Evolutionary conservation across 1,140 invertebrate species (phyloP).

Genomic region (Bombus sylvicola): DNA sequence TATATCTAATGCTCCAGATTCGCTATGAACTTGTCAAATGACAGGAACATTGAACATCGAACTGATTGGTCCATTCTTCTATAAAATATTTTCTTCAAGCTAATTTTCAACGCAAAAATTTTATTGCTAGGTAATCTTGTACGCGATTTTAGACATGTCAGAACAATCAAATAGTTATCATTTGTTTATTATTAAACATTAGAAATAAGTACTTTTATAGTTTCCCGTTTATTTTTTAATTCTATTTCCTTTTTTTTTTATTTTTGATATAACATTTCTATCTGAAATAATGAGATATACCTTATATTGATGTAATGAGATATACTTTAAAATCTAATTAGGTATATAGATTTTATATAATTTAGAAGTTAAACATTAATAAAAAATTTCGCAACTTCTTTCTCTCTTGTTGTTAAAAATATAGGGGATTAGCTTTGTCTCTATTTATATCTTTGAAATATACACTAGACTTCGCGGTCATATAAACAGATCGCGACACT

Average conservation of each 20-base stretch:
- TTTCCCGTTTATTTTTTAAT: too few species aligned
- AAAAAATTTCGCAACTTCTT: neutral
- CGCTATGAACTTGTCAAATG: constrained; percentile 41
- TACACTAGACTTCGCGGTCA: too few species aligned
- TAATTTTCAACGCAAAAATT: constrained; percentile 25
- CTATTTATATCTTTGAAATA: neutral
- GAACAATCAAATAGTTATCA: neutral
- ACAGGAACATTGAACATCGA: constrained; percentile 13
- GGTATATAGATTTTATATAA: too few species aligned
- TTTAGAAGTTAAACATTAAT: neutral
- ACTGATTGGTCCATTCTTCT: constrained; percentile 29
- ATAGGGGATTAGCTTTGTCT: constrained; percentile 7
- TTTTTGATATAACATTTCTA: too few species aligned
- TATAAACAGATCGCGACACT: too few species aligned
- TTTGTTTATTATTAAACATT: neutral
- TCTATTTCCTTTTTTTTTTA: too few species aligned
- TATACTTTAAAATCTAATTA: too few species aligned
- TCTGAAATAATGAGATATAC: too few species aligned
- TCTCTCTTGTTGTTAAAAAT: neutral
- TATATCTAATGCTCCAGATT: neutral
- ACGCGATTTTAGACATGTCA: neutral
- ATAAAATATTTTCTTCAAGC: neutral
- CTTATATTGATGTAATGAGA: too few species aligned
- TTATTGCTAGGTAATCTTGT: too few species aligned
- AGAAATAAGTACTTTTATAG: too few species aligned